Evolutionary conservation across 2,797 vertebrate genomes (phyloP).

Genomic region (Tapirus indicus): DNA sequence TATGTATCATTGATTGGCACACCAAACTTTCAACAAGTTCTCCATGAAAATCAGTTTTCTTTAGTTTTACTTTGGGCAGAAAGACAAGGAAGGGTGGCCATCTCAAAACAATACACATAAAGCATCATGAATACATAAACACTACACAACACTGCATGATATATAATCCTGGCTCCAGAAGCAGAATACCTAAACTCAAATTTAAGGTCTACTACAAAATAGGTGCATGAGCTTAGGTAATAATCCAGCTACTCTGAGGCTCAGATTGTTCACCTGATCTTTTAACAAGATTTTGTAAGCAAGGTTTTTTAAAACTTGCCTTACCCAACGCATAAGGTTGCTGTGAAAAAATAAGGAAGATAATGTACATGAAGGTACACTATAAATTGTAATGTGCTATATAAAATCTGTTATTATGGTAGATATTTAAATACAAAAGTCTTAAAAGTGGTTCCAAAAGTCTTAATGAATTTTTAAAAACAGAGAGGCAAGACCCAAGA

Average conservation of each 20-base stretch:
- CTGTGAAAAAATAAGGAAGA: neutral
- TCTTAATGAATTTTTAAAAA: constrained; percentile 89
- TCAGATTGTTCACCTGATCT: neutral
- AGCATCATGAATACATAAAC: neutral
- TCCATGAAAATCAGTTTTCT: constrained; percentile 28
- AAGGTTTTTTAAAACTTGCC: neutral
- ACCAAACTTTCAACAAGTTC: constrained; percentile 24
- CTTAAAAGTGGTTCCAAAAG: constrained; percentile 84
- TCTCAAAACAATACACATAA: constrained; percentile 1
- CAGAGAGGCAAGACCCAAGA: constrained; percentile 85
- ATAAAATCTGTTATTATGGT: neutral
- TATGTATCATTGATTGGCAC: neutral
- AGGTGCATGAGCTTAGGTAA: neutral
- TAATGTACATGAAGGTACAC: neutral
- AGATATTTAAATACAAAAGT: constrained; percentile 76
- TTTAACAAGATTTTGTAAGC: too few relatives aligned
- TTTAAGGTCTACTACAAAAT: constrained; percentile 14
- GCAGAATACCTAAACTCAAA: neutral
- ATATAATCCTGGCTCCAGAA: neutral
- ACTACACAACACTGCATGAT: neutral
- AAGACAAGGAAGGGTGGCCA: constrained; percentile 22
- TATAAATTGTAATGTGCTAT: neutral
- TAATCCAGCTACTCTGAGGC: neutral
- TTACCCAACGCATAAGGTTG: neutral
- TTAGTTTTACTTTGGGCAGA: constrained; percentile 40